These are phyloP conservation scores for Mionectes olivaceus DNA, from an alignment of 2,797 vertebrate species.

Conservation along the genomic window DNA sequence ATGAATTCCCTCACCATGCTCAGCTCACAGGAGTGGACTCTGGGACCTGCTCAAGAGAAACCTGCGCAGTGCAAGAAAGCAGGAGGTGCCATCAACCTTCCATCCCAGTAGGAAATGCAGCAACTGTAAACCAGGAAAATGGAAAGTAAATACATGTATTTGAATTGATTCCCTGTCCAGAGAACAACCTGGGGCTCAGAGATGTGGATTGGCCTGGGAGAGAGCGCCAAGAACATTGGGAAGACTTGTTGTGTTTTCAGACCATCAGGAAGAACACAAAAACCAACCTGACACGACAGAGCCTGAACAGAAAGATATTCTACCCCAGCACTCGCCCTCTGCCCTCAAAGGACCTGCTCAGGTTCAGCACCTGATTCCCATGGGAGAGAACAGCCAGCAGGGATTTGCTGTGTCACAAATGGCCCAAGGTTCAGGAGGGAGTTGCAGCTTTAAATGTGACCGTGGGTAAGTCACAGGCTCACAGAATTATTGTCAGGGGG, in stretches of 20 bases:
- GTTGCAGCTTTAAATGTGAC: not conserved
- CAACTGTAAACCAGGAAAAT: not conserved
- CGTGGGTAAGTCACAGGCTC: not conserved
- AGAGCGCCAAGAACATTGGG: accelerated
- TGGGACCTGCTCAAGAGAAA: not conserved
- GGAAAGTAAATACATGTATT: not conserved
- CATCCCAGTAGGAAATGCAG: not conserved
- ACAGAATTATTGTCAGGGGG: not conserved
- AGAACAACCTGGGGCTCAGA: not conserved
- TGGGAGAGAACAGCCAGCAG: not conserved
- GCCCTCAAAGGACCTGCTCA: not conserved
- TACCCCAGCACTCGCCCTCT: not conserved
- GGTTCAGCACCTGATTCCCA: not conserved
- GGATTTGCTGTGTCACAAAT: not conserved
- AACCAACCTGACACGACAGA: not conserved
- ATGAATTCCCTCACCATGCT: accelerated
- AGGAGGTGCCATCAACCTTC: not conserved
- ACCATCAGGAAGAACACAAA: not conserved
- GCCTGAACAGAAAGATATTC: not conserved
- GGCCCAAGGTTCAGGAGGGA: not conserved
- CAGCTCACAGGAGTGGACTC: accelerated
- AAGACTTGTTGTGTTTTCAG: not conserved
- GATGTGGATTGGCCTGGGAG: accelerated
- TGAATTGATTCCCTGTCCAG: not conserved
- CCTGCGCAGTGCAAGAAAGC: accelerated